These are phyloP conservation scores for Plectus sambesii DNA, from an alignment of 1,140 invertebrate species.

Conservation along the genomic window DNA sequence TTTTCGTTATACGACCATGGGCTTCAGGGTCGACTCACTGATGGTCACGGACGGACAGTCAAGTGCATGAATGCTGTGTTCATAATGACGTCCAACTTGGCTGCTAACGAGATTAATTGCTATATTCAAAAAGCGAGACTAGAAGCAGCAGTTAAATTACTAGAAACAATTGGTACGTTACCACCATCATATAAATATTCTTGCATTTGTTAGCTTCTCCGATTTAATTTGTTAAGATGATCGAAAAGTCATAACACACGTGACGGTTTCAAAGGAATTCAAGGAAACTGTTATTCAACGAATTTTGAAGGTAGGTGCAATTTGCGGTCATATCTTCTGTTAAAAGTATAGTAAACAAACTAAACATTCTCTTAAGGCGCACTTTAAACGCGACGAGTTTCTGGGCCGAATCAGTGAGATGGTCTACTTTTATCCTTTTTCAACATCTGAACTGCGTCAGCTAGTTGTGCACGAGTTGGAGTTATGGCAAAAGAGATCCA, in stretches of 20 bases:
- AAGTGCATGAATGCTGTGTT: conserved; percentile 87
- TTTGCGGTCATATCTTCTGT: not conserved
- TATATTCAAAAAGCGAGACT: conserved; percentile 66
- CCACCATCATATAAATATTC: conserved; percentile 47
- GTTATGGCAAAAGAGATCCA: conserved; percentile 59
- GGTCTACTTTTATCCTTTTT: conserved; percentile 84
- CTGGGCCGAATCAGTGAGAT: conserved; percentile 86
- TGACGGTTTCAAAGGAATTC: conserved; percentile 66
- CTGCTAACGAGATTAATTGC: conserved; percentile 75
- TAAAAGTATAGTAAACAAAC: conserved; percentile 14
- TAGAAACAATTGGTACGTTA: too few species aligned
- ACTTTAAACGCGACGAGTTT: conserved; percentile 81
- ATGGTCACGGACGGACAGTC: conserved; percentile 80
- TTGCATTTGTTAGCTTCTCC: not conserved
- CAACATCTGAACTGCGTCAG: conserved; percentile 64
- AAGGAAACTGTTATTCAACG: conserved; percentile 64
- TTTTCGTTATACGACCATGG: too few species aligned
- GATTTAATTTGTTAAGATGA: not conserved
- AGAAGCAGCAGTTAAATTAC: too few species aligned
- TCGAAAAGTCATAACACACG: conserved; percentile 52
- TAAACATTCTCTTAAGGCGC: conserved; percentile 33
- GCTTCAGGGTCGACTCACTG: conserved; percentile 66
- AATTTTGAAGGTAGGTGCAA: conserved; percentile 59
- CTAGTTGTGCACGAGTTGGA: conserved; percentile 67
- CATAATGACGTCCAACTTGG: conserved; percentile 88